A percentile compares a stretch with the other conserved stretches of the same genome.
phyloP scores from a whole-genome alignment of 1,140 invertebrate species.

The Chelonus insularis region DNA sequence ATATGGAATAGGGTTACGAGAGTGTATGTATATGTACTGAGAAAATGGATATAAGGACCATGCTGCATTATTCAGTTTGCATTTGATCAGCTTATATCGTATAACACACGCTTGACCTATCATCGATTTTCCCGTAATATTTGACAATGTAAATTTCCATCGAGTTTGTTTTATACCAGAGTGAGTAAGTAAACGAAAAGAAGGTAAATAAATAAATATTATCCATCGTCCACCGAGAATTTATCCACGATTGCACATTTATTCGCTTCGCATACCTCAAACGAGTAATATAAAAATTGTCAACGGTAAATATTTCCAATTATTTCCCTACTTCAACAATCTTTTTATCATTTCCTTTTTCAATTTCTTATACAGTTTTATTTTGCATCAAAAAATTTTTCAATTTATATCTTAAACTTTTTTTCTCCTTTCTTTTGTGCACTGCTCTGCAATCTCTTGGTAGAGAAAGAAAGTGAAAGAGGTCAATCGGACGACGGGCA shows the following conservation, averaged over 20 bases:
- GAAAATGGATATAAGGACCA: constrained; percentile 7
- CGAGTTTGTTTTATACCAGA: not conserved
- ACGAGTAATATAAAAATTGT: too few relatives aligned
- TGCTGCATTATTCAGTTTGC: constrained; percentile 29
- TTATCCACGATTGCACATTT: too few relatives aligned
- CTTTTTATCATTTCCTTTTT: too few relatives aligned
- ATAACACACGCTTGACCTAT: constrained; percentile 6
- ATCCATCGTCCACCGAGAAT: too few relatives aligned
- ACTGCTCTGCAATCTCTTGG: not conserved
- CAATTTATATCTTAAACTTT: too few relatives aligned
- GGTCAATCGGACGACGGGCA: not conserved
- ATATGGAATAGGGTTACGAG: constrained; percentile 9
- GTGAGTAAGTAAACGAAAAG: not conserved
- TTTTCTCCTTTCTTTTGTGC: too few relatives aligned
- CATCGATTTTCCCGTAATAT: constrained; percentile 19
- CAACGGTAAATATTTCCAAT: too few relatives aligned
- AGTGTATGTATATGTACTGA: not conserved
- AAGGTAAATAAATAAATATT: not conserved
- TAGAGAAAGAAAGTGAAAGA: not conserved
- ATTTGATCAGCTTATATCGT: constrained; percentile 27
- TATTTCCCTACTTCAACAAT: too few relatives aligned
- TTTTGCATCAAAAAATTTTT: too few relatives aligned
- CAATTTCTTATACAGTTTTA: too few relatives aligned
- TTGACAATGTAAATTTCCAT: not conserved
- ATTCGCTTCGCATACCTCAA: too few relatives aligned